Base-by-base conservation (phyloP, 1,140 invertebrate genomes). In the Cyphomyrmex costatus region DNA sequence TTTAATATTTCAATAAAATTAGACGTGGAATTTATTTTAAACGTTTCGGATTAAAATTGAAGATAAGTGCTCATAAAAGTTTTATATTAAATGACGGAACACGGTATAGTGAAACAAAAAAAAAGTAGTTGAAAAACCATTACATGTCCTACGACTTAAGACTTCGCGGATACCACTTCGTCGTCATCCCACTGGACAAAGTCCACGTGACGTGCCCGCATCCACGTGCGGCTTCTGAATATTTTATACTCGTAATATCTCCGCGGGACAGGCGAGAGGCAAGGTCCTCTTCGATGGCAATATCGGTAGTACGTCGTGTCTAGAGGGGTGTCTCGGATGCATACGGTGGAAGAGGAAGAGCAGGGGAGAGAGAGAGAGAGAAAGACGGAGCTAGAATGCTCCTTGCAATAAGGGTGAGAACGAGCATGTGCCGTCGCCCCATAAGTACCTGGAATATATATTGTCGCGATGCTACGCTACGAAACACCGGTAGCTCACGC, bases 391-490 rank as follows among this genome's bases (percentile, higher is more conserved):
- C 49, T 78, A 84, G 88, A 89, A 86, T 90, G 89, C 78, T 91
- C 90, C 89, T 85, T 65, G 89, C 90, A 91, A 92, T 92, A 92
- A 92, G 91, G 91, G 90, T 92, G 91, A 91, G 91, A 92, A 91
- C 87, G 91, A 89, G 91, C 91, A 91, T 91, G 91, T 92, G 91
- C 89, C 79, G 58, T 58, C 65, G 83, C 79, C 42, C 65, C 77
- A 66, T 86, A 82, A 89, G 90, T 85, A 86, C 76, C 36, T 71
- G 73, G 53, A 76, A 85, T 90, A 70, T 86, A 86, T 79, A 86
- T 85, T 71, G 70, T 63, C 66, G 53, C 49, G 60, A 79, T 77
- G 68, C 46, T 85, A 88, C 63, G 68, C 82, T 74, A 24, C 80
- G 85, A 86, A 86, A 86, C 66, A 86, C 66, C 42, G 58, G 66